Conservation (phyloP, 2,797 vertebrate species). For the Oryzias dopingdopingensis region DNA sequence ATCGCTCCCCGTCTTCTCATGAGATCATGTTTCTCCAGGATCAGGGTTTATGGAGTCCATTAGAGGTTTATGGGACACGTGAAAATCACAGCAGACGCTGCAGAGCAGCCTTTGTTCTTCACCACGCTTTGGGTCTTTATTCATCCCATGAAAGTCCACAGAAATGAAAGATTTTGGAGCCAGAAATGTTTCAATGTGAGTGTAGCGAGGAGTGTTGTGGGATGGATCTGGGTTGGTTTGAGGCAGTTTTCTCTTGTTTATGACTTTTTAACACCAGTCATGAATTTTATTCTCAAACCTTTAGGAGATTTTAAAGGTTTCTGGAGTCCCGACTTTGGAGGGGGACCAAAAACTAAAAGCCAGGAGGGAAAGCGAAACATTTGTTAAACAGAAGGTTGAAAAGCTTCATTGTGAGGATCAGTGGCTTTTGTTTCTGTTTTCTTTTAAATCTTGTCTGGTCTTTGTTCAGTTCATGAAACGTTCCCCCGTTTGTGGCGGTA, state of each 20-base stretch:
- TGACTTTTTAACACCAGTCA: background rate
- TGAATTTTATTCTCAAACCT: background rate
- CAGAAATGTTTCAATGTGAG: too few species aligned
- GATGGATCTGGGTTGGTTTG: too few species aligned
- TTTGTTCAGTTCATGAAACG: too few species aligned
- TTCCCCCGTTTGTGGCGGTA: too few species aligned
- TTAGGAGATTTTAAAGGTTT: background rate
- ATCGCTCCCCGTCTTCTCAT: slow-evolving; percentile 33
- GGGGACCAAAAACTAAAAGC: too few species aligned
- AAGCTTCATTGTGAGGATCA: too few species aligned
- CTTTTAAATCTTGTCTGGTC: too few species aligned
- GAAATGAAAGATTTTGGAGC: background rate
- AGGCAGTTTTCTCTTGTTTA: too few species aligned
- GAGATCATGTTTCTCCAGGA: slow-evolving; percentile 19
- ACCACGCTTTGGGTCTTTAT: slow-evolving; percentile 2
- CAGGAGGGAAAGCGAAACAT: too few species aligned
- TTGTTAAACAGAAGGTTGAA: too few species aligned
- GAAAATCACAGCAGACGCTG: slow-evolving; percentile 57
- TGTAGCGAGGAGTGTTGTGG: too few species aligned
- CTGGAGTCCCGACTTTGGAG: background rate
- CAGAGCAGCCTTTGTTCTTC: slow-evolving; percentile 32
- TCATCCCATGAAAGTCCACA: slow-evolving; percentile 37
- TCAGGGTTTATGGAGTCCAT: slow-evolving; percentile 61
- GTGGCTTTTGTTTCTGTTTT: too few species aligned
- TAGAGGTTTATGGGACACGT: slow-evolving; percentile 61